Percentiles rank a stretch among this genome's conserved stretches.
These are phyloP conservation scores for Cephalopachus bancanus DNA, from an alignment of 2,797 vertebrate genomes.

Conservation along the genomic window DNA sequence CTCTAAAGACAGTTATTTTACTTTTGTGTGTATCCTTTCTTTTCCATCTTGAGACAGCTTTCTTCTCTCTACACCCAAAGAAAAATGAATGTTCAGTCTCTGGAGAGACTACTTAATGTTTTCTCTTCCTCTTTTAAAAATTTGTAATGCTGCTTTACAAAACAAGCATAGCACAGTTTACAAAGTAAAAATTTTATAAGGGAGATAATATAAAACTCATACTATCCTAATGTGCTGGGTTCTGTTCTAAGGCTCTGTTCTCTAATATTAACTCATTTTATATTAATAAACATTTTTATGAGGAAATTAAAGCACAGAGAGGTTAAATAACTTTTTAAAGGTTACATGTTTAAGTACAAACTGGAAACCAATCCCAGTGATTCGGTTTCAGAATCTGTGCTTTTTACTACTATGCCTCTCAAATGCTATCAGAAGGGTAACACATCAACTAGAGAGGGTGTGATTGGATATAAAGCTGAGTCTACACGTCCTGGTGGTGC, in stretches of 20 bases:
- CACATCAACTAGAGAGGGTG: not conserved
- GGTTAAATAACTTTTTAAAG: constrained; percentile 22
- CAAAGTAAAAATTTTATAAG: not conserved
- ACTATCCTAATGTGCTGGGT: not conserved
- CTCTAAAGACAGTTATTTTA: not conserved
- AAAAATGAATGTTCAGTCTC: not conserved
- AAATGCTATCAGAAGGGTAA: not conserved
- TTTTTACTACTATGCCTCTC: not conserved
- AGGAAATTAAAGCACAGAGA: not conserved
- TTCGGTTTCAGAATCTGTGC: not conserved
- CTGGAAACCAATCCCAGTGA: constrained; percentile 5
- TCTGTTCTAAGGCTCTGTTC: not conserved
- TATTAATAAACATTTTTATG: not conserved
- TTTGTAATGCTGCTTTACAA: not conserved
- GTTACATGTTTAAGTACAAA: not conserved
- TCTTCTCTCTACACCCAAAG: not conserved
- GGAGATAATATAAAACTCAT: not conserved
- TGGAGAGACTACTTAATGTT: not conserved
- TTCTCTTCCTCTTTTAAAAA: not conserved
- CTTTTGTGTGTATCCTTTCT: not conserved
- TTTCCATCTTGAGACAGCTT: not conserved
- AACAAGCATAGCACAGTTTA: not conserved
- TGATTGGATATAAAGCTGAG: not conserved
- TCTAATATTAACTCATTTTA: constrained; percentile 22
- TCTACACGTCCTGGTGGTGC: not conserved